These are phyloP conservation scores for Cepphus grylle DNA, from an alignment of 2,113 vertebrate genomes.

Conservation along the genomic window DNA sequence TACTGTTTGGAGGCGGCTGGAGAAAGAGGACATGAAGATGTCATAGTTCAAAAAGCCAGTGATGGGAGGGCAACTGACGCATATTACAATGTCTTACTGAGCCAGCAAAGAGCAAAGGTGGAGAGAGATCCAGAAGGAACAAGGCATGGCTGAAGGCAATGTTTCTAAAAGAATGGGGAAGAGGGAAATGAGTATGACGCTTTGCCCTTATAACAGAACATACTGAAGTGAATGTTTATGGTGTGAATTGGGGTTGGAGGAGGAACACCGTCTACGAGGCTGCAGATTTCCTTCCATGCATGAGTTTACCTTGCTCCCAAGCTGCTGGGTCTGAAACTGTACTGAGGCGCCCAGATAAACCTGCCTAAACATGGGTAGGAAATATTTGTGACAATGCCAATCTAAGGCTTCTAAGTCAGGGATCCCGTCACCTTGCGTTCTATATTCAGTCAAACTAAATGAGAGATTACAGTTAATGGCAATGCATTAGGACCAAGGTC, in stretches of 20 bases:
- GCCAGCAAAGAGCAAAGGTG: not conserved
- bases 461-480: not conserved
- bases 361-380: not conserved
- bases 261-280: not conserved
- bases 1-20: not conserved
- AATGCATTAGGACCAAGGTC: not conserved
- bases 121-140: not conserved
- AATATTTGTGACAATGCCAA: not conserved
- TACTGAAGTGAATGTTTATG: not conserved
- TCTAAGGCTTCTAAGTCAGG: not conserved
- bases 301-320: not conserved
- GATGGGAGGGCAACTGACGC: not conserved
- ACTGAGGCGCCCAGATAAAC: not conserved
- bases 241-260: not conserved
- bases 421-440: not conserved
- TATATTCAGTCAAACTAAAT: not conserved
- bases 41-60: not conserved
- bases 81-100: not conserved
- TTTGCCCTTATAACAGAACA: not conserved
- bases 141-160: not conserved
- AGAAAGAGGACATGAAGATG: not conserved
- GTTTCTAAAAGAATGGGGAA: not conserved
- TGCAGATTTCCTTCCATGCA: not conserved
- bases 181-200: not conserved
- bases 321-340: not conserved